phyloP scores from a whole-genome alignment of 2,888 invertebrate species.

The Dynastes grantii region DNA sequence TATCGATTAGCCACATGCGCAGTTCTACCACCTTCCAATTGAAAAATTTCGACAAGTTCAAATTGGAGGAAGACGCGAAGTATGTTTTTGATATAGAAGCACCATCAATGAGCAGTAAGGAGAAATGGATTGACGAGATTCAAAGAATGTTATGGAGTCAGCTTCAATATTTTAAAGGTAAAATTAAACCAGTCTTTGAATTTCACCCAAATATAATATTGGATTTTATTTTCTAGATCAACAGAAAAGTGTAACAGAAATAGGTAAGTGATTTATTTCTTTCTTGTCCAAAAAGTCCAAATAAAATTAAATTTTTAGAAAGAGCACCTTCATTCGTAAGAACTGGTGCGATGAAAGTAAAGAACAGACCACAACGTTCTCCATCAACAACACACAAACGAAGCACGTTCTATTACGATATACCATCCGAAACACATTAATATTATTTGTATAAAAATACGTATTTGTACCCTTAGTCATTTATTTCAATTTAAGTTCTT shows the following conservation, averaged over 20 bases:
- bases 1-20: conserved; percentile 59
- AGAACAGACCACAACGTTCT: conserved; percentile 19
- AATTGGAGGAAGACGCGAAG: conserved; percentile 35
- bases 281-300: too few relatives aligned
- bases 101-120: conserved; percentile 61
- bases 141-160: conserved; percentile 65
- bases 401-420: conserved; percentile 42
- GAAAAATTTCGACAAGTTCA: conserved; percentile 47
- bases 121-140: conserved; percentile 63
- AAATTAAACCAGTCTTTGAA: not conserved
- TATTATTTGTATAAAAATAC: not conserved
- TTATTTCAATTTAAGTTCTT: not conserved
- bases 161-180: conserved; percentile 64
- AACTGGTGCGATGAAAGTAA: conserved; percentile 9
- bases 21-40: conserved; percentile 42
- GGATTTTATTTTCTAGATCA: conserved; percentile 26
- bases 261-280: conserved; percentile 1
- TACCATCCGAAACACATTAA: not conserved
- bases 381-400: conserved; percentile 14
- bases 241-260: conserved; percentile 1
- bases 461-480: conserved; percentile 4
- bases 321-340: not conserved
- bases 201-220: not conserved
- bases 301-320: not conserved
- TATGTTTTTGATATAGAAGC: conserved; percentile 59